Evolutionary conservation across 2,797 vertebrate species (phyloP).

Genomic region (Microchirus variegatus): DNA sequence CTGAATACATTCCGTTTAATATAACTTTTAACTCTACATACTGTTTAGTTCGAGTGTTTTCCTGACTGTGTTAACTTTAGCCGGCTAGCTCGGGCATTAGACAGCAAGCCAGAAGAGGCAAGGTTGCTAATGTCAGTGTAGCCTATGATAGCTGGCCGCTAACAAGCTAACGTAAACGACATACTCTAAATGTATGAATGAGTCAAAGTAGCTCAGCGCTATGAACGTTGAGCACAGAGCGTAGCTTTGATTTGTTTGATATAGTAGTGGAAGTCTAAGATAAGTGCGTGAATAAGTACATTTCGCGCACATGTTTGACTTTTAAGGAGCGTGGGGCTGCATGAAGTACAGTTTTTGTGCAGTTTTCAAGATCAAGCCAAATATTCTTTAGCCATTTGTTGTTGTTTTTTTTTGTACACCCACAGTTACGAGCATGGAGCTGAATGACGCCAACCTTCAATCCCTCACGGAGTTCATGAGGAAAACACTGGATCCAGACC

Average conservation of each 20-base stretch:
- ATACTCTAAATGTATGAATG: background rate
- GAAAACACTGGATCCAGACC: conserved; percentile 97
- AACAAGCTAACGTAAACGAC: conserved; percentile 33
- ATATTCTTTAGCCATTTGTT: background rate
- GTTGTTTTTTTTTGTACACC: background rate
- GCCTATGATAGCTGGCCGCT: conserved; percentile 47
- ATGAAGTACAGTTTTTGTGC: background rate
- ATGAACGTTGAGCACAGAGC: background rate
- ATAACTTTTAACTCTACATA: background rate
- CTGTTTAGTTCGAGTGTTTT: background rate
- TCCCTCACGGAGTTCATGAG: conserved; percentile 93
- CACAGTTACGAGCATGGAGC: conserved; percentile 85
- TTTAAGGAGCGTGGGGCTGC: background rate
- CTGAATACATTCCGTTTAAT: rapidly evolving
- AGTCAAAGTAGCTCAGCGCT: background rate
- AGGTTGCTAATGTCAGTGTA: conserved; percentile 3
- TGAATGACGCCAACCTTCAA: conserved; percentile 96
- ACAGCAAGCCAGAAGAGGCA: conserved; percentile 24
- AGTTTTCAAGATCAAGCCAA: conserved; percentile 4
- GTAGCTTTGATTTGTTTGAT: background rate
- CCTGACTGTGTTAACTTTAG: background rate
- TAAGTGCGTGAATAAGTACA: rapidly evolving
- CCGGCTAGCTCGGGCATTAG: conserved; percentile 30
- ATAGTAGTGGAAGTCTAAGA: background rate
- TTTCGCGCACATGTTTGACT: background rate